phyloP scores from a whole-genome alignment of 1,140 invertebrate species.

The Colletes latitarsis region DNA sequence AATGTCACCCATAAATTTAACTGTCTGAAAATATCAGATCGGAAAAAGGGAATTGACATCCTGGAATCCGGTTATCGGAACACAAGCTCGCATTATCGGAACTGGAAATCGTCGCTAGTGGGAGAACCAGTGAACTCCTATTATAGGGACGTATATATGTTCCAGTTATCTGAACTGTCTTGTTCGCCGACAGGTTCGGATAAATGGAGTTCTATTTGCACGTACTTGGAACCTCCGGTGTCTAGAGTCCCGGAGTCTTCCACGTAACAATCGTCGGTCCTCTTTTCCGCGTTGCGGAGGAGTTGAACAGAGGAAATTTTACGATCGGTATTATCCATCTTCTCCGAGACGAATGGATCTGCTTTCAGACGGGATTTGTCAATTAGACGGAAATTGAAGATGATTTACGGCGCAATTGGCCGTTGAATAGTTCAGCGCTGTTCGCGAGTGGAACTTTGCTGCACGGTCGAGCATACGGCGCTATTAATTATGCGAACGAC shows the following conservation, averaged over 20 bases:
- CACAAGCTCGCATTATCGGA: too few species aligned
- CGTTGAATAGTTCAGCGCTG: not conserved
- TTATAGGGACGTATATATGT: too few species aligned
- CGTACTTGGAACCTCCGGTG: conserved; percentile 5
- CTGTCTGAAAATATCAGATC: too few species aligned
- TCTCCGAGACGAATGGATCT: conserved; percentile 35
- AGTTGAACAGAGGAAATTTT: conserved; percentile 20
- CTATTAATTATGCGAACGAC: conserved; percentile 1
- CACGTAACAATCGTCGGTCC: conserved; percentile 2
- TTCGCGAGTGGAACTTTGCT: conserved; percentile 1
- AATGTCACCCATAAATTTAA: too few species aligned
- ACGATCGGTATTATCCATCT: conserved; percentile 31
- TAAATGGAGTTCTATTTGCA: not conserved
- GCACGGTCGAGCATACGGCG: conserved; percentile 8
- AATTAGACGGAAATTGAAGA: conserved; percentile 25
- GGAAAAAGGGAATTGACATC: too few species aligned
- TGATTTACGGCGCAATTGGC: conserved; percentile 45
- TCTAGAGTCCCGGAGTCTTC: not conserved
- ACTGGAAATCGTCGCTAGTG: too few species aligned
- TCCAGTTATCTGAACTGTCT: too few species aligned
- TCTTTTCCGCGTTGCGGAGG: not conserved
- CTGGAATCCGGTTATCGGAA: too few species aligned
- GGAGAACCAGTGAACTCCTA: too few species aligned
- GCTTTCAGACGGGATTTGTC: conserved; percentile 40
- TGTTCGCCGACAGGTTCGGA: too few species aligned